A percentile compares a stretch with the other conserved stretches of the same genome.
phyloP scores from a whole-genome alignment of 2,113 vertebrate genomes.

The Takifugu flavidus region DNA sequence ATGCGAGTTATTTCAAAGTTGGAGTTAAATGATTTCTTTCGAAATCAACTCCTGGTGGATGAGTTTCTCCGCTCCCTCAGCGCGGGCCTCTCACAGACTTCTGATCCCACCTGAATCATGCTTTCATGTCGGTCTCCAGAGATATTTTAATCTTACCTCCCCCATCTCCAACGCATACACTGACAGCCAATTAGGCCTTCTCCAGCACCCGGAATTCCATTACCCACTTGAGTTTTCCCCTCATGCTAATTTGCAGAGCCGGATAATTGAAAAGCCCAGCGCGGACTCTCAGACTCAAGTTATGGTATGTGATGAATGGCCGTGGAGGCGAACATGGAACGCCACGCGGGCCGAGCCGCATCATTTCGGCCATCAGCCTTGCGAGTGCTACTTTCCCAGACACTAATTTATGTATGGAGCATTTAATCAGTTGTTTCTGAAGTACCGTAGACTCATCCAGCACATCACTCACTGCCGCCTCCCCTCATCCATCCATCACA shows the following conservation, averaged over 20 bases:
- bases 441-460: constrained; percentile 12
- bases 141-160: neutral
- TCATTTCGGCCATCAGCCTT: neutral
- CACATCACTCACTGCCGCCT: neutral
- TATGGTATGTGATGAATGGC: constrained; percentile 27
- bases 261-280: constrained; percentile 60
- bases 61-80: neutral
- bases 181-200: constrained; percentile 22
- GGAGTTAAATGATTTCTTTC: no score
- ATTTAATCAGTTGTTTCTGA: constrained; percentile 21
- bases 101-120: neutral
- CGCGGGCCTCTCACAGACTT: neutral
- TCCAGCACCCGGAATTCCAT: constrained; percentile 39
- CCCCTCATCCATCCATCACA: constrained; percentile 12
- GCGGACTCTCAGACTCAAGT: constrained; percentile 31
- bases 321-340: constrained; percentile 21
- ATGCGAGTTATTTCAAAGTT: no score
- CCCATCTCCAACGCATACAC: constrained; percentile 2
- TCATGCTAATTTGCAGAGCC: constrained; percentile 36
- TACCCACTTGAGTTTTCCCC: constrained; percentile 32
- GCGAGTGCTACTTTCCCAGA: neutral
- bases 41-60: neutral
- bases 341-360: neutral
- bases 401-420: neutral
- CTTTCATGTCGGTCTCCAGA: constrained; percentile 2